These are phyloP conservation scores for Julus scanicus DNA, from an alignment of 2,888 invertebrate genomes.

Conservation along the genomic window DNA sequence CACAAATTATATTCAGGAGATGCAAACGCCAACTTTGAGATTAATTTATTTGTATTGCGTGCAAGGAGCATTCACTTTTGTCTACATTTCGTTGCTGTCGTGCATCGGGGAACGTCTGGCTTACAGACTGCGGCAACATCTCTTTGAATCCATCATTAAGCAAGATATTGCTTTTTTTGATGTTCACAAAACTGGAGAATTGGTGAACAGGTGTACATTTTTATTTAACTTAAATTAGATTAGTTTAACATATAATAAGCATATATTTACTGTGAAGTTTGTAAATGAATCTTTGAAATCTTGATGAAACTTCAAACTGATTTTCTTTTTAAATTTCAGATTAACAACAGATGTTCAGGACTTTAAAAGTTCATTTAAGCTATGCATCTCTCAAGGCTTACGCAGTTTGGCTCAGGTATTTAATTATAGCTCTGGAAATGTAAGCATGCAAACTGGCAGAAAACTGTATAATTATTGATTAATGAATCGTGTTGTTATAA, in stretches of 20 bases:
- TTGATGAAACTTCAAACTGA: no score
- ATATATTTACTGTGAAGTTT: no score
- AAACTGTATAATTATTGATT: background rate
- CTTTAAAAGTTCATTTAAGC: slow-evolving; percentile 96
- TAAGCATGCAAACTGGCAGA: no score
- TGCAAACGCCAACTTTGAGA: slow-evolving; percentile 76
- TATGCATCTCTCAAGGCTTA: slow-evolving; percentile 90
- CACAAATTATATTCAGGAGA: slow-evolving; percentile 72
- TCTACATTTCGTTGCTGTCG: slow-evolving; percentile 87
- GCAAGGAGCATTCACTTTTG: slow-evolving; percentile 86
- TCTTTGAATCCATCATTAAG: slow-evolving; percentile 83
- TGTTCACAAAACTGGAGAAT: slow-evolving; percentile 87
- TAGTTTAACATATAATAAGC: no score
- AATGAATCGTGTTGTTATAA: slow-evolving; percentile 55
- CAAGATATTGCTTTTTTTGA: slow-evolving; percentile 95
- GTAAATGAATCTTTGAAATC: no score
- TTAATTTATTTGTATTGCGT: slow-evolving; percentile 75
- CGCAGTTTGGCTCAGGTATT: slow-evolving; percentile 84
- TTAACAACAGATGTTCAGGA: slow-evolving; percentile 95
- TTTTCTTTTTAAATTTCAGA: slow-evolving; percentile 66
- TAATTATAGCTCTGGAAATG: background rate
- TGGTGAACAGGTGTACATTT: slow-evolving; percentile 81
- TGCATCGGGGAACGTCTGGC: slow-evolving; percentile 91
- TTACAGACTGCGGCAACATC: slow-evolving; percentile 79
- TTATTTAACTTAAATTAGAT: no score